Conservation (phyloP, 2,113 vertebrate species). For the Toxotes jaculatrix region DNA sequence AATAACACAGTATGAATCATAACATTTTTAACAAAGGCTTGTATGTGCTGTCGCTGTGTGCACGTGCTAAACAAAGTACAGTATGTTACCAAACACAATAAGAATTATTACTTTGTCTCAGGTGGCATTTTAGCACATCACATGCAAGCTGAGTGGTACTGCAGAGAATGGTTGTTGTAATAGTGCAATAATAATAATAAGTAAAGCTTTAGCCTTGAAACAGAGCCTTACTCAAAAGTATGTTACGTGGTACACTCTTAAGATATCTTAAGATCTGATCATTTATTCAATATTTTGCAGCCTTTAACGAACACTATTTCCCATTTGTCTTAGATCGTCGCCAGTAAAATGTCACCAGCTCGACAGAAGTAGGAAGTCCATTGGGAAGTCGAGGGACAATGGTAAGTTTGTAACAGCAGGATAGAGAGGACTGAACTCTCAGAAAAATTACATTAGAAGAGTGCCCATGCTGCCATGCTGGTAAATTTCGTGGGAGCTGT, state of each 20-base stretch:
- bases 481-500: not conserved
- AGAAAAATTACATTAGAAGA: too few relatives aligned
- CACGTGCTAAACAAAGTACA: conserved; percentile 1
- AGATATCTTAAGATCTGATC: not conserved
- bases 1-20: conserved; percentile 77
- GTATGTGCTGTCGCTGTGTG: conserved; percentile 1
- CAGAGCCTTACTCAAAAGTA: not conserved
- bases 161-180: not conserved
- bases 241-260: not conserved
- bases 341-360: not conserved
- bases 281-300: not conserved
- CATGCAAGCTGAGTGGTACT: not conserved
- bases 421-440: not conserved
- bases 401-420: too few relatives aligned
- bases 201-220: not conserved
- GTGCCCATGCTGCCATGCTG: not conserved
- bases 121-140: not conserved
- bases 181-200: too few relatives aligned
- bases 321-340: not conserved
- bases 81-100: not conserved
- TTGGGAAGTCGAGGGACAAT: not conserved
- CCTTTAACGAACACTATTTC: too few relatives aligned
- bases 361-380: not conserved
- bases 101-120: not conserved
- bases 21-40: conserved; percentile 38